Base-by-base conservation (phyloP, 2,113 vertebrate species). In the Calidris pygmaea region DNA sequence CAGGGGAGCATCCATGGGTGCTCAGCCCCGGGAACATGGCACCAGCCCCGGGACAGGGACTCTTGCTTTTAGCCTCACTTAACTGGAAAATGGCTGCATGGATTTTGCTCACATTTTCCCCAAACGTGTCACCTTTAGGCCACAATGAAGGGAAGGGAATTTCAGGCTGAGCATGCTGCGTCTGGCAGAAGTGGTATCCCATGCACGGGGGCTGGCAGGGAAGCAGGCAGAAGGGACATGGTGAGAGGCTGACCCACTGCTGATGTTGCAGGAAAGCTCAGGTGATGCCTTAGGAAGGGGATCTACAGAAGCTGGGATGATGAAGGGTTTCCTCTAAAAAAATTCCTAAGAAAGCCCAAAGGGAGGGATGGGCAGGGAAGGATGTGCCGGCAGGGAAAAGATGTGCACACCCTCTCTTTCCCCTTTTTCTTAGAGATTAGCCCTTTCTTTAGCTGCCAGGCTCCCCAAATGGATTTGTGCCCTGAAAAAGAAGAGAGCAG, bases 151-250 rank as follows among this genome's bases (percentile, higher is more conserved):
- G 50, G 24, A 39, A 37, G 52, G 62, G 16, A 23, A 27, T 41
- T 45, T 66, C 41, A 9, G 60, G 19, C 11, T 41, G 48, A 58
- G 18, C 0, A 2, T 15, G n/a, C 43, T 76, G 37, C 1, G 0
- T 9, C 14, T 14, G 65, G 45, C 47, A 73, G 76, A 68, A 1
- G 1, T 23, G 55, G 10, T 21, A 6, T 75, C 41, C 39, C 3
- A 1, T 14, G 58, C 20, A n/a, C 1, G 3, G 32, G 29, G 24
- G 6, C 13, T 24, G 58, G 17, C 19, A 66, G 21, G n/a, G 52
- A 18, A 75, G 37, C 0, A 0, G 50, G 73, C 0, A 0, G 43
- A 85, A 21, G n/a, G 70, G 20, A 74, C 1, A 5, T 10, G 45
- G 23, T 35, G 77, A 62, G 72, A 7, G 27, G 37, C 32, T 83